These are phyloP conservation scores for Schizopygopsis pylzovi DNA, from an alignment of 2,797 vertebrate species.

Conservation along the genomic window DNA sequence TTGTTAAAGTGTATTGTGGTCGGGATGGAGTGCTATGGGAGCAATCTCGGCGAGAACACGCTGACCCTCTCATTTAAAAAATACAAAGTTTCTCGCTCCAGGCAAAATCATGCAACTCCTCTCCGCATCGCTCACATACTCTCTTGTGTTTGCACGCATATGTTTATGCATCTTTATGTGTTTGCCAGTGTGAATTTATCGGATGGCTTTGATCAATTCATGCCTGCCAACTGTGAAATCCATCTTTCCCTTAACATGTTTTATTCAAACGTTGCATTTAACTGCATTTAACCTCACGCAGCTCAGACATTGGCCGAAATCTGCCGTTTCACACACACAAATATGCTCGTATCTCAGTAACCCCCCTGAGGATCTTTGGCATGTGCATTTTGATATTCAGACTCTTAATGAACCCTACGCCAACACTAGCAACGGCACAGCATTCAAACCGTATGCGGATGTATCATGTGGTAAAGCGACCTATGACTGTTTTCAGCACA, in stretches of 20 bases:
- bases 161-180: constrained; percentile 25
- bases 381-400: constrained; percentile 19
- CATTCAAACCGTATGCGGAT: neutral
- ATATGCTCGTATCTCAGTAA: neutral
- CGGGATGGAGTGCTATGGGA: neutral
- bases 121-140: neutral
- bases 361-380: constrained; percentile 12
- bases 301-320: neutral
- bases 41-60: neutral
- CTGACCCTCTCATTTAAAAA: constrained; percentile 6
- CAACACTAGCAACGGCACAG: neutral
- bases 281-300: constrained; percentile 25
- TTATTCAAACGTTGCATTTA: constrained; percentile 12
- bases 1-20: neutral
- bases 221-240: constrained; percentile 18
- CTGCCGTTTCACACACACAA: neutral
- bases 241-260: constrained; percentile 11
- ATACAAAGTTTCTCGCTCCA: neutral
- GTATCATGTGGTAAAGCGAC: neutral
- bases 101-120: constrained; percentile 4
- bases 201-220: constrained; percentile 19
- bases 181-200: constrained; percentile 38
- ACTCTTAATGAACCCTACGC: neutral
- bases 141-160: neutral
- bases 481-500: constrained; percentile 21